These are phyloP conservation scores for Toxostoma redivivum DNA, from an alignment of 2,113 vertebrate genomes.

Conservation along the genomic window DNA sequence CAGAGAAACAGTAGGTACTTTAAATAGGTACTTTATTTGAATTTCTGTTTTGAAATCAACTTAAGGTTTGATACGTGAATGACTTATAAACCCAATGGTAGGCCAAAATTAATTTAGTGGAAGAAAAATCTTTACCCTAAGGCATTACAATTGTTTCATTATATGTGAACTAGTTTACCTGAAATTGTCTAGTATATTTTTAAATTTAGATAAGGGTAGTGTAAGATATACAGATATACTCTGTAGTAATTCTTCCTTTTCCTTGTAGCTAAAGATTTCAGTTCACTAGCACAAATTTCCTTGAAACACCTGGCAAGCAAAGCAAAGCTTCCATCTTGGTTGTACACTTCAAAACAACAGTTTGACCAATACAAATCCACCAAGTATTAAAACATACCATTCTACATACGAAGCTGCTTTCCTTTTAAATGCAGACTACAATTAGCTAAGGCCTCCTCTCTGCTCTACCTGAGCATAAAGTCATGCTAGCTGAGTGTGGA, in stretches of 20 bases:
- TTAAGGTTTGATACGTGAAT: background rate
- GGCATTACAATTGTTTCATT: background rate
- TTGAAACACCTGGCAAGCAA: background rate
- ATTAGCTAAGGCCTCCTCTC: background rate
- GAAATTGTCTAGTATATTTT: background rate
- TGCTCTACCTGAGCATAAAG: background rate
- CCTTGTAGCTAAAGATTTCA: background rate
- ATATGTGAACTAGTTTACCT: background rate
- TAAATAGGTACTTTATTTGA: background rate
- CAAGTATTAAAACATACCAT: background rate
- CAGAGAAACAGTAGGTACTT: background rate
- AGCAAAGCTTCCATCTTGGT: background rate
- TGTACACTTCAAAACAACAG: background rate
- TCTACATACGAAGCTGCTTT: background rate
- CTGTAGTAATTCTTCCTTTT: background rate
- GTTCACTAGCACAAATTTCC: background rate
- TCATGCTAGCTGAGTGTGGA: background rate
- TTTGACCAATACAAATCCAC: background rate
- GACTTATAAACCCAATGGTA: background rate
- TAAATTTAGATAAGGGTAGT: background rate
- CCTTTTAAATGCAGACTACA: background rate
- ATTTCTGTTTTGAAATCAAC: slow-evolving; percentile 16
- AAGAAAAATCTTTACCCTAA: background rate
- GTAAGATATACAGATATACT: background rate
- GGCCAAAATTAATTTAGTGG: background rate